These are phyloP conservation scores for Kryptopterus vitreolus DNA, from an alignment of 2,797 vertebrate species.

Conservation along the genomic window DNA sequence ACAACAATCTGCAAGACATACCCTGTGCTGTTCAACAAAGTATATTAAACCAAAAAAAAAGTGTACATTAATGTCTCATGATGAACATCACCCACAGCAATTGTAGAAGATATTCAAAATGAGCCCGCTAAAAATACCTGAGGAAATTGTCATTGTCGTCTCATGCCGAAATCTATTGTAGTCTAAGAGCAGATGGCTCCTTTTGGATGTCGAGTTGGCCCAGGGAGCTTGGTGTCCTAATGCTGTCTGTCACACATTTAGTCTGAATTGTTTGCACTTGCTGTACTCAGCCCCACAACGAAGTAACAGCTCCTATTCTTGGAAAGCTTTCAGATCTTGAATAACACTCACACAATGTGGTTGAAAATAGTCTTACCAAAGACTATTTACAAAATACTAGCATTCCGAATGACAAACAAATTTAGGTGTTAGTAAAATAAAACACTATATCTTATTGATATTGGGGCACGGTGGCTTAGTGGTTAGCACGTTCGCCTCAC, in stretches of 20 bases:
- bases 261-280: conserved; percentile 31
- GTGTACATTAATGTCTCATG: conserved; percentile 36
- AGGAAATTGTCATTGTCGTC: conserved; percentile 12
- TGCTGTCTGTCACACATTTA: conserved; percentile 23
- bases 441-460: background rate
- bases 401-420: background rate
- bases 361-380: background rate
- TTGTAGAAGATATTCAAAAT: conserved; percentile 18
- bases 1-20: conserved; percentile 25
- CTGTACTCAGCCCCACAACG: conserved; percentile 28
- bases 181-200: conserved; percentile 35
- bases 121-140: conserved; percentile 19
- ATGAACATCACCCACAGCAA: conserved; percentile 18
- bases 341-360: conserved; percentile 30
- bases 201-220: conserved; percentile 9
- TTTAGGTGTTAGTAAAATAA: background rate
- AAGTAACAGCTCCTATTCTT: conserved; percentile 31
- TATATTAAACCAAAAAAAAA: conserved; percentile 37
- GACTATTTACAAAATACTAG: background rate
- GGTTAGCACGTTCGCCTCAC: too few species aligned
- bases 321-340: conserved; percentile 13
- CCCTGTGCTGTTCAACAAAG: conserved; percentile 44
- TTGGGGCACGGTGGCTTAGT: too few species aligned
- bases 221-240: background rate
- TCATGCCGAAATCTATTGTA: conserved; percentile 22